These are phyloP conservation scores for Helogale parvula DNA, from an alignment of 2,113 vertebrate genomes.

Conservation along the genomic window DNA sequence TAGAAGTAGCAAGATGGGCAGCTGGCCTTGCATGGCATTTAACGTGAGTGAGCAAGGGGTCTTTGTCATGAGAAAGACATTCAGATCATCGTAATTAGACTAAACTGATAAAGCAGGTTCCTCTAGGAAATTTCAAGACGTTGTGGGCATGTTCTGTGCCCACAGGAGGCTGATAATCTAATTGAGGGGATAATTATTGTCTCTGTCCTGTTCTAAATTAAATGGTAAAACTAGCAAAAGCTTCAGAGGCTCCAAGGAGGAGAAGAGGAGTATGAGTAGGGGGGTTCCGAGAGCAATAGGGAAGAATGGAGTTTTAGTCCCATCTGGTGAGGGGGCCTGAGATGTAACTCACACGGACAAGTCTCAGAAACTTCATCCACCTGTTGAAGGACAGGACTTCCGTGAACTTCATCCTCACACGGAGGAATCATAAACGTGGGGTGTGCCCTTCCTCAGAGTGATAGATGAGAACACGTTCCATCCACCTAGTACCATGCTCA, in stretches of 20 bases:
- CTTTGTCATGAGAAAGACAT: not conserved
- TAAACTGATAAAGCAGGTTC: not conserved
- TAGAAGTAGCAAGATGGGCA: not conserved
- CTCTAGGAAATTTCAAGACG: not conserved
- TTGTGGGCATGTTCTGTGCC: not conserved
- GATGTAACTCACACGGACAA: not conserved
- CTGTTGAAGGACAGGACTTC: not conserved
- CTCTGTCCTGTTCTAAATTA: not conserved
- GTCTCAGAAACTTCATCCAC: not conserved
- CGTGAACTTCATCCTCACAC: not conserved
- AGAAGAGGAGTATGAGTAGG: not conserved
- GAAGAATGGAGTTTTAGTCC: not conserved
- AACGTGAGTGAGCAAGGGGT: not conserved
- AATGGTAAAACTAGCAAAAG: not conserved
- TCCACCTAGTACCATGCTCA: not conserved
- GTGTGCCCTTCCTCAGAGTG: accelerated
- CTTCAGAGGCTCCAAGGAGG: not conserved
- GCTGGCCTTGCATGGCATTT: not conserved
- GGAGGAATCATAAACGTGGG: not conserved
- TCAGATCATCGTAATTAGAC: not conserved
- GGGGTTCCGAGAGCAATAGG: not conserved
- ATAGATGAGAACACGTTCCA: not conserved
- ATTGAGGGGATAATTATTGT: not conserved
- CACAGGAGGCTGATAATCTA: not conserved
- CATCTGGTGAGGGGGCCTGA: not conserved